These are phyloP conservation scores for Eidolon dupreanum DNA, from an alignment of 2,797 vertebrate genomes.

Conservation along the genomic window DNA sequence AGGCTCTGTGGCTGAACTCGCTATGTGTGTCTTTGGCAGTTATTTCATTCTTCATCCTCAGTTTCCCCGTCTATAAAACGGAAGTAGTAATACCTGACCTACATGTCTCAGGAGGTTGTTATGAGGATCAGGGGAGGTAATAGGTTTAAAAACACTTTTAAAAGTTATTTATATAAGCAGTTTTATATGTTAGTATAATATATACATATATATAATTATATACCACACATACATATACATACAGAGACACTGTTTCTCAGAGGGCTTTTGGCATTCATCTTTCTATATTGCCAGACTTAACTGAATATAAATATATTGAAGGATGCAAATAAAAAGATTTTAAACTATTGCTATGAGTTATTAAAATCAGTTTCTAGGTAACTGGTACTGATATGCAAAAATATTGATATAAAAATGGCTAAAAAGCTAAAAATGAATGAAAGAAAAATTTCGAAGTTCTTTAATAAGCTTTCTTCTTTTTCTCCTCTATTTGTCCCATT, in stretches of 20 bases:
- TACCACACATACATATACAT: background rate
- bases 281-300: background rate
- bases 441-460: background rate
- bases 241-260: background rate
- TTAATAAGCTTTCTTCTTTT: background rate
- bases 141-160: background rate
- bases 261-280: background rate
- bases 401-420: background rate
- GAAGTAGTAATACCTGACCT: background rate
- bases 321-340: background rate
- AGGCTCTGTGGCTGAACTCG: background rate
- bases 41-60: background rate
- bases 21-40: background rate
- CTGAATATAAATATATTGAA: background rate
- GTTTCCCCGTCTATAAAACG: constrained; percentile 6
- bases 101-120: background rate
- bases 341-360: background rate
- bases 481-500: background rate
- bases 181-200: background rate
- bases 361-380: constrained; percentile 13
- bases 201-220: background rate
- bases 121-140: background rate
- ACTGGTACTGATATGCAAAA: background rate
- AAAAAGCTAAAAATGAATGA: constrained; percentile 28
- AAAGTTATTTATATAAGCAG: background rate